Base-by-base conservation (phyloP, 2,113 vertebrate species). In the Chaetura pelagica region DNA sequence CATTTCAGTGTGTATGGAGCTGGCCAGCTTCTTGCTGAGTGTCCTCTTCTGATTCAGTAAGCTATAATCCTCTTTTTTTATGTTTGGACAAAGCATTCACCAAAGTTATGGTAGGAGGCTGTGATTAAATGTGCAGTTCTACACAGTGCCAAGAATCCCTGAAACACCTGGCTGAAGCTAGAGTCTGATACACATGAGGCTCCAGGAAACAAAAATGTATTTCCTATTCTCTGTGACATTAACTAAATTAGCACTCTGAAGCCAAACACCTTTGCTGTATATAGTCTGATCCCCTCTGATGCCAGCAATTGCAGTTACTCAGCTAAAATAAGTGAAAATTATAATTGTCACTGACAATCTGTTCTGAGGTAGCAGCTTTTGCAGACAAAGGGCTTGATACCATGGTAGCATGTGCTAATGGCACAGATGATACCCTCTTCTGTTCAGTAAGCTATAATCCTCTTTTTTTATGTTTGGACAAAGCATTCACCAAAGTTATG, bases 311-410 rank as follows among this genome's bases (percentile, higher is more conserved):
- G 57, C 59, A 84, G 32, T 79, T 81, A 52, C 40, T 67, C 75
- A 86, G 52, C 75, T 97, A 86, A 93, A 94, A 71, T 51, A 83
- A 93, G 42, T 21, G 9, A 91, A 76, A 92, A 66, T 86, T 14
- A 71, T 91, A n/a, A 90, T 88, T 95, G 82, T 83, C 59, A 71
- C 30, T 75, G 85, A 77, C 63, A 62, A 52, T 55, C 63, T 96
- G 59, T 85, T 88, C 82, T 35, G 55, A 69, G n/a, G 38, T 10
- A 66, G 29, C 54, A 88, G 55, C 59, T 84, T 22, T 55, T 77
- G 72, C 68, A 80, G 34, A 90, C 66, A 92, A 82, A 78, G 62
- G 42, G 34, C 29, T 85, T 38, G 58, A 59, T 67, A 80, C 40
- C 38, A n/a, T 34, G 30, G 67, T 16, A 74, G 48, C 81, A 27